Conservation (phyloP, 2,797 vertebrate genomes). For the Fringilla coelebs region DNA sequence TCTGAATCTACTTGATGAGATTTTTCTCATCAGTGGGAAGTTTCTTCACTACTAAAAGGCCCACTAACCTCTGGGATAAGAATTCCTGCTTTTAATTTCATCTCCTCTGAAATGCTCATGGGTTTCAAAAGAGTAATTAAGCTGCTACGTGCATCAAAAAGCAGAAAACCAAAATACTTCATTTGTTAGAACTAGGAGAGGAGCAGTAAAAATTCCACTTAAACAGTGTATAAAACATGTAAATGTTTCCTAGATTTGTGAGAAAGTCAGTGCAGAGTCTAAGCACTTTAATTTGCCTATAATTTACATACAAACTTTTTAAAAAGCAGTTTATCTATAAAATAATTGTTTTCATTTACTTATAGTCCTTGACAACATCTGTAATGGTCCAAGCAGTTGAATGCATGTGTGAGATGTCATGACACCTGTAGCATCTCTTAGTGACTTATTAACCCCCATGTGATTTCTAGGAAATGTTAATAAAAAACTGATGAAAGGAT, state of each 20-base stretch:
- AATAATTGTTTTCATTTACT: background rate
- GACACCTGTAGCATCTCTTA: background rate
- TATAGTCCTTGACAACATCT: background rate
- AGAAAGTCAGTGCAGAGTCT: background rate
- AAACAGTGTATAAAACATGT: background rate
- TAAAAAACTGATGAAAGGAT: background rate
- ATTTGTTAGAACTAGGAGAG: background rate
- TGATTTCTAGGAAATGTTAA: background rate
- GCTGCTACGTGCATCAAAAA: background rate
- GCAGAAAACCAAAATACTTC: background rate
- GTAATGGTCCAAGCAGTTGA: background rate
- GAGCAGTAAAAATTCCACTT: background rate
- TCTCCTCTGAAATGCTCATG: background rate
- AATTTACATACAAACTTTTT: background rate
- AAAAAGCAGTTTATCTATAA: background rate
- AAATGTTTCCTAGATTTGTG: background rate
- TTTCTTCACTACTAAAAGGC: background rate
- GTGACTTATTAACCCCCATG: rapidly evolving
- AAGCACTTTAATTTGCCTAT: background rate
- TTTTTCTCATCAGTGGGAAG: background rate
- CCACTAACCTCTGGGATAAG: background rate
- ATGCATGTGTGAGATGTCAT: rapidly evolving
- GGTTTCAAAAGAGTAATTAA: background rate
- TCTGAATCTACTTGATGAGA: background rate
- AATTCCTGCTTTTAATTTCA: background rate